These are phyloP conservation scores for Rhynchopsitta pachyrhyncha DNA, from an alignment of 2,113 vertebrate genomes.

Conservation along the genomic window DNA sequence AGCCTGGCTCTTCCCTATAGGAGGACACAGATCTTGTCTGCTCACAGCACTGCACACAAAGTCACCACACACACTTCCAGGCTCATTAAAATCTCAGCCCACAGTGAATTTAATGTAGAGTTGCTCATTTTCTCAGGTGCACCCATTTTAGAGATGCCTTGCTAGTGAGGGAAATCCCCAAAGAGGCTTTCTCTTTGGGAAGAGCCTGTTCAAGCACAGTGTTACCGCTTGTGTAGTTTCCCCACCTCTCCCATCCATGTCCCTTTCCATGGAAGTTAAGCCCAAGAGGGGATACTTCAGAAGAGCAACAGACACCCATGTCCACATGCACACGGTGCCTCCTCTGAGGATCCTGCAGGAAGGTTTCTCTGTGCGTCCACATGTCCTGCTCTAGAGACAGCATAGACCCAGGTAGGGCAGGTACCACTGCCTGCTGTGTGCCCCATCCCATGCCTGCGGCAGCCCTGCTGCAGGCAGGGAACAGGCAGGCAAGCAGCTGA, in stretches of 20 bases:
- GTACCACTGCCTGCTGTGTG: fast-evolving
- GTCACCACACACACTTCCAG: background rate
- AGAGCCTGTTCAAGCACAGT: background rate
- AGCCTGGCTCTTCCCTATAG: background rate
- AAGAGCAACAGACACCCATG: fast-evolving
- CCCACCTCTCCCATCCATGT: background rate
- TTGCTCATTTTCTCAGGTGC: background rate
- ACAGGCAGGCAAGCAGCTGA: background rate
- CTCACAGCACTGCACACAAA: background rate
- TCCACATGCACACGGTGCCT: background rate
- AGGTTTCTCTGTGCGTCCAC: background rate
- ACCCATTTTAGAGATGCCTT: background rate
- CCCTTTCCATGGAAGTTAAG: background rate
- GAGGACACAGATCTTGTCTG: background rate
- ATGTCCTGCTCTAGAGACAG: background rate
- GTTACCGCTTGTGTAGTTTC: background rate
- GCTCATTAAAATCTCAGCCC: background rate
- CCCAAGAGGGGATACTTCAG: background rate
- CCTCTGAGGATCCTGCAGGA: fast-evolving
- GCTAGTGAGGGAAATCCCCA: background rate
- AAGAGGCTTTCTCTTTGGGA: background rate
- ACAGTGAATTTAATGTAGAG: background rate
- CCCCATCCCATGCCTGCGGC: background rate
- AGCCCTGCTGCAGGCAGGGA: background rate
- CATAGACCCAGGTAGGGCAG: background rate